Conservation (phyloP, 2,113 vertebrate species). For the Sciurus niger region DNA sequence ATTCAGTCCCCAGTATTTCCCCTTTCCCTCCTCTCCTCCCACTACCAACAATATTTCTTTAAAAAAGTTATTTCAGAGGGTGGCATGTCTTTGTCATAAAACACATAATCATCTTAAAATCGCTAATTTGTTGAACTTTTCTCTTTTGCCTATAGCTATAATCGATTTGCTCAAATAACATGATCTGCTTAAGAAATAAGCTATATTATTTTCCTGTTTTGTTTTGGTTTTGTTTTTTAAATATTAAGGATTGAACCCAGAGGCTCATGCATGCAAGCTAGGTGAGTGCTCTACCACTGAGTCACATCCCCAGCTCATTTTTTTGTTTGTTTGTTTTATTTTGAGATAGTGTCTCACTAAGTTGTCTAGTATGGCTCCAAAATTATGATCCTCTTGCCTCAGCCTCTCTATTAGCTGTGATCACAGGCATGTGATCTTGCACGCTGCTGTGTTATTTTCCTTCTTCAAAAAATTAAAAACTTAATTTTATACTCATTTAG, state of each 20-base stretch:
- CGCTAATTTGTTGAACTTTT: not conserved
- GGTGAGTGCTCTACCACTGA: no score
- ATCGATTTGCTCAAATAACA: not conserved
- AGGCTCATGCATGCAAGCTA: no score
- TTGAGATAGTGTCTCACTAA: no score
- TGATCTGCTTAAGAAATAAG: not conserved
- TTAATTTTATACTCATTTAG: not conserved
- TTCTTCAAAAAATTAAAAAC: not conserved
- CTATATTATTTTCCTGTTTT: not conserved
- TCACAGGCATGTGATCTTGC: not conserved
- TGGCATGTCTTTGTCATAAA: slow-evolving; percentile 15
- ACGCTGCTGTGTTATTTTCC: not conserved
- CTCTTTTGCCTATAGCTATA: not conserved
- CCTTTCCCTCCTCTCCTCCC: no score
- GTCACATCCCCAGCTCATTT: no score
- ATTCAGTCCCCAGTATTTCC: no score
- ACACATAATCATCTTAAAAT: not conserved
- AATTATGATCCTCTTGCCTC: not conserved
- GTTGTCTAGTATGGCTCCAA: no score
- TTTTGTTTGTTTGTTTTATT: no score
- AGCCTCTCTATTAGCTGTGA: not conserved
- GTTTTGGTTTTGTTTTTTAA: not conserved
- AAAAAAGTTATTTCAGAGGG: not conserved
- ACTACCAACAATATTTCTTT: not conserved
- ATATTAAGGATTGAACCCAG: not conserved